Percentiles rank a stretch among this genome's conserved stretches.
Evolutionary conservation across 2,888 invertebrate species (phyloP).

Genomic region (Andricus curvator): DNA sequence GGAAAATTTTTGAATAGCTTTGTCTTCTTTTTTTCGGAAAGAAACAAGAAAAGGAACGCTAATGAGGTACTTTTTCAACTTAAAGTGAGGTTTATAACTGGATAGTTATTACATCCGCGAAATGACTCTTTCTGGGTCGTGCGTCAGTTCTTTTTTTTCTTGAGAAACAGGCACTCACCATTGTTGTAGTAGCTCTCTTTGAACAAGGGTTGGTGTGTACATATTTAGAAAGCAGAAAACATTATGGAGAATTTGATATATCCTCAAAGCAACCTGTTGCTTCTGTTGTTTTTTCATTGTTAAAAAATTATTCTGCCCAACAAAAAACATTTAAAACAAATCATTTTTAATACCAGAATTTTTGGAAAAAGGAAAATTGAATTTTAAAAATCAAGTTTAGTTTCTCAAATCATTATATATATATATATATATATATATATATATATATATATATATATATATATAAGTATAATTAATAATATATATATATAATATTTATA

Average conservation of each 20-base stretch:
- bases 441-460: no score
- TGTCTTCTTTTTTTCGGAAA: not conserved
- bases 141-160: not conserved
- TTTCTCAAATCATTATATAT: no score
- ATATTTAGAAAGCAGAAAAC: constrained; percentile 22
- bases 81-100: constrained; percentile 16
- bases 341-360: not conserved
- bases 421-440: no score
- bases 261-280: constrained; percentile 18
- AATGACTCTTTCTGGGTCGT: constrained; percentile 26
- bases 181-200: constrained; percentile 23
- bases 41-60: constrained; percentile 6
- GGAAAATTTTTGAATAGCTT: not conserved
- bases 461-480: no score
- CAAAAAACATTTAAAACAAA: not conserved
- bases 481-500: no score
- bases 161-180: not conserved
- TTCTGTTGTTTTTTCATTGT: not conserved
- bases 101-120: constrained; percentile 8
- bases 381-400: no score
- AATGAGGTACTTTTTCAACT: constrained; percentile 12
- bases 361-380: no score
- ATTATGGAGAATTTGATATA: constrained; percentile 12
- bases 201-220: not conserved
- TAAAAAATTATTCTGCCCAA: not conserved